These are phyloP conservation scores for Hydropsyche betteni DNA, from an alignment of 2,888 invertebrate species.

Conservation along the genomic window DNA sequence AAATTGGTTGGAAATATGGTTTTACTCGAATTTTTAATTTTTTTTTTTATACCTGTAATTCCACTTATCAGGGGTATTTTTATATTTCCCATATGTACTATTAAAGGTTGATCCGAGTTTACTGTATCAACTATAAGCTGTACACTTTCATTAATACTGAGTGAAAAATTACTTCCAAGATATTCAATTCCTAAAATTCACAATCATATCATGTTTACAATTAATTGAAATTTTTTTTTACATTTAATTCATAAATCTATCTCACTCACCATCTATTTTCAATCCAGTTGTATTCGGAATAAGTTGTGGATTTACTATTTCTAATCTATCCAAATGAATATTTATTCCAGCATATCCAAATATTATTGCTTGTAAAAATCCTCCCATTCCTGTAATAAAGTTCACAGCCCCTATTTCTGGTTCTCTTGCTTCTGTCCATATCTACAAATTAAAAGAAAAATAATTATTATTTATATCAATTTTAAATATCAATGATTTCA, in stretches of 20 bases:
- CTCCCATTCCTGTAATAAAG: conserved; percentile 60
- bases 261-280: conserved; percentile 50
- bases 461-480: background rate
- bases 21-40: background rate
- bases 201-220: background rate
- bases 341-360: conserved; percentile 59
- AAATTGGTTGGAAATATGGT: background rate
- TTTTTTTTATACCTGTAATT: conserved; percentile 34
- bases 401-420: conserved; percentile 57
- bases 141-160: conserved; percentile 14
- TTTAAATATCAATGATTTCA: background rate
- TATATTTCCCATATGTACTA: conserved; percentile 16
- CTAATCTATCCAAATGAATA: conserved; percentile 54
- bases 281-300: conserved; percentile 52
- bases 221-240: background rate
- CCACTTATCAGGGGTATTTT: conserved; percentile 3
- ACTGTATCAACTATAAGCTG: conserved; percentile 20
- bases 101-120: conserved; percentile 30
- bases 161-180: conserved; percentile 23
- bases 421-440: conserved; percentile 59
- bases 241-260: background rate
- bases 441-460: conserved; percentile 52
- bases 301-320: conserved; percentile 52
- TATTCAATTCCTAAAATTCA: conserved; percentile 44
- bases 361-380: conserved; percentile 59